Base-by-base conservation (phyloP, 2,888 invertebrate species). In the Stenoptilia bipunctidactyla region DNA sequence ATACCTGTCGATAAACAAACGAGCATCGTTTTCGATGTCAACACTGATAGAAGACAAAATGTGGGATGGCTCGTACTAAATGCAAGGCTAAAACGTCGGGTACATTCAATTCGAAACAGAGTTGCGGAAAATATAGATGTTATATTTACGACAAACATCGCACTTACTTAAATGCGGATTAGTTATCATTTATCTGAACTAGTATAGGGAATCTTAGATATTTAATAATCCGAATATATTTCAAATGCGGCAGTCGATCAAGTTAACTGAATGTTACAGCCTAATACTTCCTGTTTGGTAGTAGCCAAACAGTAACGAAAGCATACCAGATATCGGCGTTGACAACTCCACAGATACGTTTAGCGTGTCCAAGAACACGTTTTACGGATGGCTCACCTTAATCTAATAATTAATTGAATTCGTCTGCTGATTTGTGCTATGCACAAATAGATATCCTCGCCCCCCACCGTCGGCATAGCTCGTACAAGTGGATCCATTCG, bases 391-490 rank as follows among this genome's bases (percentile, higher is more conserved):
- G 73, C 75, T 76, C 82, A 80, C 82, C 75, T 83, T 82, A 83
- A 84, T 83, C 79, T 75, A 65, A 80, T 83, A 80, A 84, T 84
- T 83, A 83, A 84, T 84, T 76, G 77, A 79, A 73, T 71, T 65
- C 67, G 76, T 74, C 74, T 69, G 68, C 63, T 82, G 83, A 83
- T 84, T 83, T 82, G 82, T 80, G 71, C 63, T 67, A 72, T 54
- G 71, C 82, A 66, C 70, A 83, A 83, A 84, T 83, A 84, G 82
- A 69, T 55, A 50, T 56, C 59, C 59, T 54, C 63, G 49, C 61
- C 55, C 67, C 67, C 64, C 54, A 41, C 49, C 49, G 56, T 55
- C 53, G 59, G 48, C 55, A 52, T 50, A 51, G 52, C 55, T 61
- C 49, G 53, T 58, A 53, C 60, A 57, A 58, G 59, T 54, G 62